Base-by-base conservation (phyloP, 2,113 vertebrate genomes). In the Oryzias javanicus region DNA sequence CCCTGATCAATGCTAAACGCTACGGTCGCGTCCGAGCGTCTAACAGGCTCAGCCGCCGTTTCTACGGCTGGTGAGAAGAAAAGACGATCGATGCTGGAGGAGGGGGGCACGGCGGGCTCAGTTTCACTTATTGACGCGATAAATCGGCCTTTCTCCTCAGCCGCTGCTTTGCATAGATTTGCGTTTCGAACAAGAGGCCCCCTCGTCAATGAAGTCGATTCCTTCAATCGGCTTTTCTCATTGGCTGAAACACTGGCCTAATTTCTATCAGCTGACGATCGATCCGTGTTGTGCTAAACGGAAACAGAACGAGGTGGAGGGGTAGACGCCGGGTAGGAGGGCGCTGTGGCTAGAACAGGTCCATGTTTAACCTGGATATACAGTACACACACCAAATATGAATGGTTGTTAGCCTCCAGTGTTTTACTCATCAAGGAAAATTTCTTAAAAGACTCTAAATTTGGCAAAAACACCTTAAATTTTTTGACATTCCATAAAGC, bases 21-120 rank as follows among this genome's bases (percentile, higher is more conserved):
- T 70, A 86, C 84, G 75, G 70, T 83, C 80, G 81, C 74, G 79
- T 69, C 58, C 66, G 64, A 74, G 78, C 54, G 52, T 78, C 62
- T 66, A 79, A 79, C 78, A 60, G 49, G 73, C 73, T 76, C 61
- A 66, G 66, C 47, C 63, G 67, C 63, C 57, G 3, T 78, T 22
- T 82, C 56, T 56, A 58, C 61, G 53, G 41, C 8, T 3, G 12
- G 35, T 35, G 35, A 35, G 44, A 47, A 16, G 49, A 3, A 16
- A 46, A 10, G 24, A 14, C 49, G 74, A 83, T 83, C 81, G 64
- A 81, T 81, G 47, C 0, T 25, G 53, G 68, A 17, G 35, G 19
- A 18, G 6, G 13, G 22, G 15, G 2, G 29, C 1, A n/a, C 22
- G 24, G 59, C 41, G 74, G 66, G 64, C 42, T 44, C 24, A 4